Evolutionary conservation across 1,140 invertebrate genomes (phyloP).

Genomic region (Brachionus sp.): DNA sequence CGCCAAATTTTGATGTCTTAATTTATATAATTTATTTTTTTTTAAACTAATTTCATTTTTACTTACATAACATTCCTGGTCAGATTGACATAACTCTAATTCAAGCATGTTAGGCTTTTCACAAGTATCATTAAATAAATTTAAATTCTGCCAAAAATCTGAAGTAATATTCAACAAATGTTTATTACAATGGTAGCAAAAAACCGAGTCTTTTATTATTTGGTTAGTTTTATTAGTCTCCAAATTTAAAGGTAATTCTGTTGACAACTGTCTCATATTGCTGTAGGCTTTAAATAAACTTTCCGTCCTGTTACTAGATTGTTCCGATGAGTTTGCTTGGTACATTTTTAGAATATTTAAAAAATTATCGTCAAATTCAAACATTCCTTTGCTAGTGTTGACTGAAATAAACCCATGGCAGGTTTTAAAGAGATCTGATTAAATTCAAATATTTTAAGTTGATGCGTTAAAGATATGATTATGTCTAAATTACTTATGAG

Average conservation of each 20-base stretch:
- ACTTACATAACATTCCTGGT: background rate
- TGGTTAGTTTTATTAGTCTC: background rate
- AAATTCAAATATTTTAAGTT: background rate
- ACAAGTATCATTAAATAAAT: constrained; percentile 10
- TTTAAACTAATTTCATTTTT: background rate
- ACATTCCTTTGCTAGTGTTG: background rate
- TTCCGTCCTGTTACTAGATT: background rate
- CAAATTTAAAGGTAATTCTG: background rate
- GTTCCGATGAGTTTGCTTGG: background rate
- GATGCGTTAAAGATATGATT: background rate
- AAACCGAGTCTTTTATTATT: background rate
- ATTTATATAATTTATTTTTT: background rate
- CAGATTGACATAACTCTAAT: background rate
- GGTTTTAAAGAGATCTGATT: background rate
- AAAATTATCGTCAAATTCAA: background rate
- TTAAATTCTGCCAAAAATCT: background rate
- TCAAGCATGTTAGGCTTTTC: background rate
- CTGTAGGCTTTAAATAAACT: background rate
- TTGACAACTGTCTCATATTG: background rate
- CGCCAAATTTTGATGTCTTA: background rate
- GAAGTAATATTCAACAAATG: background rate
- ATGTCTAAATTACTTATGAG: background rate
- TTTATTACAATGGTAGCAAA: background rate
- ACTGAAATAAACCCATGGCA: background rate
- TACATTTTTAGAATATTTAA: background rate